phyloP scores from a whole-genome alignment of 2,113 vertebrate species.

The Salminus brasiliensis region DNA sequence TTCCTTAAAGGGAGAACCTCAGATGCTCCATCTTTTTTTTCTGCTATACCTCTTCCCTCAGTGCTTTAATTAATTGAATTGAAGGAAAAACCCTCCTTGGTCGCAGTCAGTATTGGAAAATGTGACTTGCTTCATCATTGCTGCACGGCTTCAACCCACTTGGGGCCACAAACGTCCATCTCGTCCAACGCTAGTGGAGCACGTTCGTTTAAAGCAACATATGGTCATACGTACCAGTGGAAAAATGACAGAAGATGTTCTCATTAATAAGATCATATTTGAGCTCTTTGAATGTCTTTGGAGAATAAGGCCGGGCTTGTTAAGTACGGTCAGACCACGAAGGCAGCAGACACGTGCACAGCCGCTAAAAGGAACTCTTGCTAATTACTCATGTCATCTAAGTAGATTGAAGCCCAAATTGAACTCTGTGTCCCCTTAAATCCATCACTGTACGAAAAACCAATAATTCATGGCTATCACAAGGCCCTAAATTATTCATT shows the following conservation, averaged over 20 bases:
- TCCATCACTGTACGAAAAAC: slow-evolving; percentile 73
- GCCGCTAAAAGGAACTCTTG: slow-evolving; percentile 48
- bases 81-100: not conserved
- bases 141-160: not conserved
- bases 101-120: not conserved
- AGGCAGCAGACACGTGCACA: slow-evolving; percentile 36
- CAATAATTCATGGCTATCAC: slow-evolving; percentile 80
- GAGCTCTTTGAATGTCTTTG: slow-evolving; percentile 30
- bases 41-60: not conserved
- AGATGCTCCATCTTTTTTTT: not conserved
- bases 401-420: slow-evolving; percentile 73
- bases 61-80: not conserved
- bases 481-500: slow-evolving; percentile 86
- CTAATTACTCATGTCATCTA: slow-evolving; percentile 75
- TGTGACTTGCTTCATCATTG: not conserved
- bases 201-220: not conserved
- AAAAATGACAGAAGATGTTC: not conserved
- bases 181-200: not conserved
- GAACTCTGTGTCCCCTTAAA: slow-evolving; percentile 74
- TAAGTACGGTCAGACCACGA: slow-evolving; percentile 6
- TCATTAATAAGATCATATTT: slow-evolving; percentile 25
- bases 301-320: slow-evolving; percentile 23
- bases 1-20: not conserved
- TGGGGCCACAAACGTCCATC: not conserved
- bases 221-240: not conserved